Evolutionary conservation across 2,888 invertebrate species (phyloP).

Genomic region (Doris montereyensis): DNA sequence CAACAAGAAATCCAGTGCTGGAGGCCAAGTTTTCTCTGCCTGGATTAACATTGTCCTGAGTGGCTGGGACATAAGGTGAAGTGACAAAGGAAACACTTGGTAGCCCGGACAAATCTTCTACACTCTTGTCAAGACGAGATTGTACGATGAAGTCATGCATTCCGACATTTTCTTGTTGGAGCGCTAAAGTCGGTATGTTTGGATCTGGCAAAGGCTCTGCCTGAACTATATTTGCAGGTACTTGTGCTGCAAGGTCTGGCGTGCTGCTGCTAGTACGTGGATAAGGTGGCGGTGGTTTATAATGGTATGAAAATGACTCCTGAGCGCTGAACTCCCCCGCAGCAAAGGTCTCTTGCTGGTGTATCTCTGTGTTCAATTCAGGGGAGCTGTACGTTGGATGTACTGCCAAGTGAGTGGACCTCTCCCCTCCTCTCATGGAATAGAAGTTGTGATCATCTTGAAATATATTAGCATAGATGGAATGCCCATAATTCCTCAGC

Average conservation of each 20-base stretch:
- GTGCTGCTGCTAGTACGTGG: conserved; percentile 84
- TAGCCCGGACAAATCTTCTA: conserved; percentile 58
- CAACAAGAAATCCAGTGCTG: too few relatives aligned
- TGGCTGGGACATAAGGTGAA: too few relatives aligned
- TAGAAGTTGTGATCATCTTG: conserved; percentile 53
- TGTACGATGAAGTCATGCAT: conserved; percentile 47
- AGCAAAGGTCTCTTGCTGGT: conserved; percentile 55
- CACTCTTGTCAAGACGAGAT: conserved; percentile 55
- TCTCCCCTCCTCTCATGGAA: conserved; percentile 20
- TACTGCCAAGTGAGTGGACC: conserved; percentile 57
- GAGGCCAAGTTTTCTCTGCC: too few relatives aligned
- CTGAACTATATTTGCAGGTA: neutral
- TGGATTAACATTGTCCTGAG: too few relatives aligned
- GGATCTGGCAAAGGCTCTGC: conserved; percentile 17
- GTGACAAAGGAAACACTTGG: too few relatives aligned
- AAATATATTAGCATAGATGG: conserved; percentile 59
- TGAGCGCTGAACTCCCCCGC: conserved; percentile 59
- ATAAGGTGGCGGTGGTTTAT: conserved; percentile 87
- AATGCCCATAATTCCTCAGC: conserved; percentile 54
- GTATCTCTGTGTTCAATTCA: conserved; percentile 66
- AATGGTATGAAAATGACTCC: conserved; percentile 79
- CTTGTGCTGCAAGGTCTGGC: conserved; percentile 81
- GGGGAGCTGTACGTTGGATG: conserved; percentile 72
- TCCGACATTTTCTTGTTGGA: conserved; percentile 13
- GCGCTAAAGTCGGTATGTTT: neutral